A percentile compares a stretch with the other conserved stretches of the same genome.
Evolutionary conservation across 2,797 vertebrate genomes (phyloP).

Genomic region (Rhinatrema bivittatum): DNA sequence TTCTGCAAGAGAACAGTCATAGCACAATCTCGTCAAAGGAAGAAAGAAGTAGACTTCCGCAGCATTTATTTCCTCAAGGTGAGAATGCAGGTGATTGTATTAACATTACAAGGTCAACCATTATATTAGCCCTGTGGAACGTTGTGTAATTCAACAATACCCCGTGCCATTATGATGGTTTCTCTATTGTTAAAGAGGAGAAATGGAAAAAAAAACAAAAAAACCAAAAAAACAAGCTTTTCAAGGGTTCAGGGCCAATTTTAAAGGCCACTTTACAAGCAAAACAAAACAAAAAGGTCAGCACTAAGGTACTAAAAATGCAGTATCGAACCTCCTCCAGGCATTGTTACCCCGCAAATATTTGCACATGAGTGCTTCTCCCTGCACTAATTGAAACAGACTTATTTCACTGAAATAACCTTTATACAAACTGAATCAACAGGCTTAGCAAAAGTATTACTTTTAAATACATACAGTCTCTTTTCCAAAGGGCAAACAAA

Average conservation of each 20-base stretch:
- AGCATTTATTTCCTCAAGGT: too few species aligned
- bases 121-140: slow-evolving; percentile 4
- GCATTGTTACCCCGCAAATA: slow-evolving; percentile 33
- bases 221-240: too few species aligned
- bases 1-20: too few species aligned
- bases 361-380: slow-evolving; percentile 41
- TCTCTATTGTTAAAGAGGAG: slow-evolving; percentile 7
- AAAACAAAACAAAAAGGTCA: slow-evolving; percentile 38
- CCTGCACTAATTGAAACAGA: slow-evolving; percentile 21
- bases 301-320: slow-evolving; percentile 30
- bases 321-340: slow-evolving; percentile 33
- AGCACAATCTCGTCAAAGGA: too few species aligned
- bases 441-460: too few species aligned
- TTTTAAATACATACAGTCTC: too few species aligned
- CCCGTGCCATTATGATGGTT: slow-evolving; percentile 9
- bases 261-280: slow-evolving; percentile 23
- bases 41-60: too few species aligned
- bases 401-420: too few species aligned
- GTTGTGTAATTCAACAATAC: slow-evolving; percentile 5
- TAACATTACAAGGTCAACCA: not conserved
- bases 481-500: too few species aligned
- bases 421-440: too few species aligned
- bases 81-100: not conserved
- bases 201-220: too few species aligned
- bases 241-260: slow-evolving; percentile 22